Base-by-base conservation (phyloP, 1,140 invertebrate species). In the Caerostris darwini region DNA sequence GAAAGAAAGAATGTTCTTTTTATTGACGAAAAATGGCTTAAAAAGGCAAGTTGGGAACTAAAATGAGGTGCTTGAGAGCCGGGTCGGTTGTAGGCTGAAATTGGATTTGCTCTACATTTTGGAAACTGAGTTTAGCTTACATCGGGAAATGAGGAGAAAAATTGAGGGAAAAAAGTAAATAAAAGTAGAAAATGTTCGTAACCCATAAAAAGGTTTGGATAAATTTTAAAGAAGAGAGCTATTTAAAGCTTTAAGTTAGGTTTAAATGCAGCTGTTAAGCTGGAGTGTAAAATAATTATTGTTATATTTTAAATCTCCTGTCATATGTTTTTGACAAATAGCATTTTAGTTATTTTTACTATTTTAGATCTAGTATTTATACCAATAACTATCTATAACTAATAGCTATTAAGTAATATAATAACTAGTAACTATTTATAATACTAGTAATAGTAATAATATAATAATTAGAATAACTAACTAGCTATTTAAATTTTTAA, bases 21-120 rank as follows among this genome's bases (percentile, higher is more conserved):
- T 77, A 77, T 34, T 77, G 69, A 34, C n/a, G 54, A 85, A 85
- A n/a, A 85, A 85, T 19, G 50, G 57, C 50, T 57, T 34, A 85
- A 85, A 82, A 58, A 34, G 82, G 54, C n/a, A 56, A 34, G 14
- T 8, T 17, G 57, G 64, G 53, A 88, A 88, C 58, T 50, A 64
- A 53, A 90, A 71, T 56, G 88, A 77, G 53, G 64, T 54, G 17
- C 64, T 90, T 71, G 50, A 64, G 34, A 54, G 88, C 50, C n/a
- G 64, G 34, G 58, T 64, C 59, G 64, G 34, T 64, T n/a, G 5
- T 64, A 50, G n/a, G 86, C 3, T 12, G 86, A 88, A 88, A 88
- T 88, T 88, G 86, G 86, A 88, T 88, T 88, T 64, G 57, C 59
- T 64, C 67, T 57, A 71, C 56, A 71, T 57, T 71, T 71, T 77